Conservation (phyloP, 2,888 invertebrate species). For the Sphaeridia pumilis region DNA sequence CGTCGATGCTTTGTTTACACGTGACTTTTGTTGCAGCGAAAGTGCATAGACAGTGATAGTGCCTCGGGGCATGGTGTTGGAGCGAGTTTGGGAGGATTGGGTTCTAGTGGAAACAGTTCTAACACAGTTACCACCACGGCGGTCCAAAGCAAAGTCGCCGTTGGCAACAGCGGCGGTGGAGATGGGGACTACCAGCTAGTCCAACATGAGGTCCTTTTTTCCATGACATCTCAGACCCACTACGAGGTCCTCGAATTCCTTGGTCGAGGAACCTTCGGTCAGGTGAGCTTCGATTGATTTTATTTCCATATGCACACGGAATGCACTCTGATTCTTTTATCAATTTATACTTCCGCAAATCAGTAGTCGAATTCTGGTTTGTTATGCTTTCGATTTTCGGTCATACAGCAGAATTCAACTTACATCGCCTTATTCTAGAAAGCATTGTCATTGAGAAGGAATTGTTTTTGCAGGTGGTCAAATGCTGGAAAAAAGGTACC, state of each 20-base stretch:
- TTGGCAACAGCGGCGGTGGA: constrained; percentile 67
- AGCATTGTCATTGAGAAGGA: too few species aligned
- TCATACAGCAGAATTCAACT: too few species aligned
- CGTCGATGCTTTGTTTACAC: too few species aligned
- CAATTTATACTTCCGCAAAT: constrained; percentile 5
- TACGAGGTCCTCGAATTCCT: constrained; percentile 97
- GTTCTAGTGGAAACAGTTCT: constrained; percentile 26
- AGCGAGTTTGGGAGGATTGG: constrained; percentile 29
- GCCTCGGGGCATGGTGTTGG: constrained; percentile 30
- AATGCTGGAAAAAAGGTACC: constrained; percentile 99
- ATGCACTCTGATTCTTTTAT: constrained; percentile 2
- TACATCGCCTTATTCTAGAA: too few species aligned
- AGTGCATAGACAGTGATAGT: constrained; percentile 52
- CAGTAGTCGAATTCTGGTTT: background rate
- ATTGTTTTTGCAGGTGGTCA: constrained; percentile 84
- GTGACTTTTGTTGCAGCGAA: constrained; percentile 50
- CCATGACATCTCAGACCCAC: constrained; percentile 70
- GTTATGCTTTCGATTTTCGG: too few species aligned
- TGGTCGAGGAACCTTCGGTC: constrained; percentile 96
- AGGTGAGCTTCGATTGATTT: constrained; percentile 41
- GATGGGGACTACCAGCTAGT: constrained; percentile 98
- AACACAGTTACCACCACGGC: constrained; percentile 38
- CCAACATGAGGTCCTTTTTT: constrained; percentile 94
- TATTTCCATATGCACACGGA: background rate
- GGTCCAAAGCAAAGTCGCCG: constrained; percentile 34